A percentile compares a stretch with the other conserved stretches of the same genome.
Conservation (phyloP, 1,140 invertebrate genomes). For the Berghia stephanieae region DNA sequence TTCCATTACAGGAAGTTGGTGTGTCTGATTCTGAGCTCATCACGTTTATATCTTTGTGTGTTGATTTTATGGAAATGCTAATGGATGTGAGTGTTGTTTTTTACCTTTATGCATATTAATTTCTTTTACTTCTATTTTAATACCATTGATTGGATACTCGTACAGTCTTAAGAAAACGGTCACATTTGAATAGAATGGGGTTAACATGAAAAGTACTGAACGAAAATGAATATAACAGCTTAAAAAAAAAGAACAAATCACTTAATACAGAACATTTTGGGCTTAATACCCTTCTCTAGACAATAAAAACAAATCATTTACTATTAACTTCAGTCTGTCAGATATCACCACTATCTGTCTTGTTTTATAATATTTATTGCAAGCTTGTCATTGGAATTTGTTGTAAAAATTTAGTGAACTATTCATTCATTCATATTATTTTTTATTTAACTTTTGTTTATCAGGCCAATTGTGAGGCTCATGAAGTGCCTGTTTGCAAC, state of each 20-base stretch:
- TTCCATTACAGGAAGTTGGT: slow-evolving; percentile 71
- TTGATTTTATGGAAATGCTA: slow-evolving; percentile 80
- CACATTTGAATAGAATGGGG: no score
- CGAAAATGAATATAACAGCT: background rate
- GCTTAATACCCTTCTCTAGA: no score
- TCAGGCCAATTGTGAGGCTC: slow-evolving; percentile 64
- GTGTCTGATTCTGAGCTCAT: slow-evolving; percentile 77
- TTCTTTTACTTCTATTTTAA: no score
- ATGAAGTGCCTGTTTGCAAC: slow-evolving; percentile 63
- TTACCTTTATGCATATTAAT: background rate
- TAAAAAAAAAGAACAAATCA: no score
- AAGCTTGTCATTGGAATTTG: background rate
- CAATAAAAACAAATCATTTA: no score
- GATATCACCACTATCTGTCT: no score
- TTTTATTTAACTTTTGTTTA: slow-evolving; percentile 27
- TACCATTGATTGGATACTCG: no score
- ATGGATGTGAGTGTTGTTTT: slow-evolving; percentile 71
- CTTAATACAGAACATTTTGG: no score
- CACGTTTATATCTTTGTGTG: slow-evolving; percentile 76
- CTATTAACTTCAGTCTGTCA: no score
- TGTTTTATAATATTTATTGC: no score
- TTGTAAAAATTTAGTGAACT: background rate
- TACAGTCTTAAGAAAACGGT: no score
- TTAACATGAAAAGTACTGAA: no score
- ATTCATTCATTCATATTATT: background rate